Evolutionary conservation across 1,140 invertebrate species (phyloP), one percentile per base, ranked within the genome.

Genomic region (Caenorhabditis inopinata): DNA sequence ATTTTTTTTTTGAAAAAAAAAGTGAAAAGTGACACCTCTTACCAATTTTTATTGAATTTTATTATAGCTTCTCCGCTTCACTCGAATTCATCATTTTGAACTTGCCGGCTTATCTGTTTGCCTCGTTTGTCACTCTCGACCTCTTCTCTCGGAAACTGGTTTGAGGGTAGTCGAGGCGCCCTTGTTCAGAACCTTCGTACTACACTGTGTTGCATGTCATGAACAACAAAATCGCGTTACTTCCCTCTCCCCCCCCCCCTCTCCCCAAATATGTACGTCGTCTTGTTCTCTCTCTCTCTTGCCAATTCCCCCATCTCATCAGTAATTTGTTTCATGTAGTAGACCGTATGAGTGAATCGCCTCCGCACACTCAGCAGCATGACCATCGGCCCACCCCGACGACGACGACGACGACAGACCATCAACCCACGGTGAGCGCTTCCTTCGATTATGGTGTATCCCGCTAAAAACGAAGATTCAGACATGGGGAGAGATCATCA

Each of bases 401-500:
- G 23, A 12, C 38, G 35, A 32, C 32, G 58, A 38, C 58, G 23
- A 29, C 58, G 23, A 12, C 38, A 38, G 58, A 68, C 32, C 58
- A 68, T 68, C 58, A 68, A n/a, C 58, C 58, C 12, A 68, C 32
- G 1, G 58, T 68, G 38, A 21, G 58, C 23, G 35, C 5, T 14
- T 7, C 14, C 5, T 42, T 5, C 5, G 14, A 14, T 42, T 42
- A 42, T n/a, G 38, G 38, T 7, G 38, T 7, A 42, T 42, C n/a
- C n/a, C n/a, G n/a, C n/a, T 42, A 7, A 42, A 5, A 42, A 7
- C 5, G 38, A 14, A 42, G 5, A 38, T 68, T 38, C 58, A 68
- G 42, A 81, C 74, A 73, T 81, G 80, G 80, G 49, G 49, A 23
- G 80, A 82, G 4, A 83, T 83, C 51, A 73, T 82, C 76, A 77